These are phyloP conservation scores for Chloropsis hardwickii DNA, from an alignment of 2,113 vertebrate genomes.

Conservation along the genomic window DNA sequence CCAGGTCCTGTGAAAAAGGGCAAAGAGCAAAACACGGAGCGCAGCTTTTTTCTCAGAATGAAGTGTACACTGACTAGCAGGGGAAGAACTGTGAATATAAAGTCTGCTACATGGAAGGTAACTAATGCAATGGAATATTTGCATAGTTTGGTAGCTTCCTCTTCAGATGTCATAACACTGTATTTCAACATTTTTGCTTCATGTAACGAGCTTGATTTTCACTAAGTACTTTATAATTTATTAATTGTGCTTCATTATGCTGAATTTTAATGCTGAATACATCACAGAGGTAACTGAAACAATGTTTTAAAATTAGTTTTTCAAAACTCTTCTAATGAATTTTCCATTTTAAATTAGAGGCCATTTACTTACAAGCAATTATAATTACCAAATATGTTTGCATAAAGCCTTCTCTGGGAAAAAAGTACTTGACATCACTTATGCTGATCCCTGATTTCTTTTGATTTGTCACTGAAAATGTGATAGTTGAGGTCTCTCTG, in stretches of 20 bases:
- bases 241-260: not conserved
- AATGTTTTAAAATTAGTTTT: not conserved
- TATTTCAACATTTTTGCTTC: slow-evolving; percentile 34
- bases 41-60: slow-evolving; percentile 95
- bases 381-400: not conserved
- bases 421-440: not conserved
- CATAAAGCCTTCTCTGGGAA: not conserved
- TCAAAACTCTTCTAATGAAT: not conserved
- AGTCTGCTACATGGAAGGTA: slow-evolving; percentile 98
- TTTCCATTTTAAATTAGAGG: slow-evolving; percentile 4
- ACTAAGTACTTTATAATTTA: not conserved
- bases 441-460: not conserved
- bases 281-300: not conserved
- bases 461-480: not conserved
- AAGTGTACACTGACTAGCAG: slow-evolving; percentile 96
- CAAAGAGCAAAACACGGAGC: slow-evolving; percentile 88
- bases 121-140: not conserved
- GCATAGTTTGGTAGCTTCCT: not conserved
- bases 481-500: not conserved
- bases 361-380: not conserved
- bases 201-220: not conserved
- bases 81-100: slow-evolving; percentile 96
- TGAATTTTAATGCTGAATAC: slow-evolving; percentile 14
- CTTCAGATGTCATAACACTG: not conserved
- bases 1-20: slow-evolving; percentile 89